Evolutionary conservation across 2,113 vertebrate species (phyloP), one percentile per base, ranked within the genome.

Genomic region (Damaliscus lunatus): DNA sequence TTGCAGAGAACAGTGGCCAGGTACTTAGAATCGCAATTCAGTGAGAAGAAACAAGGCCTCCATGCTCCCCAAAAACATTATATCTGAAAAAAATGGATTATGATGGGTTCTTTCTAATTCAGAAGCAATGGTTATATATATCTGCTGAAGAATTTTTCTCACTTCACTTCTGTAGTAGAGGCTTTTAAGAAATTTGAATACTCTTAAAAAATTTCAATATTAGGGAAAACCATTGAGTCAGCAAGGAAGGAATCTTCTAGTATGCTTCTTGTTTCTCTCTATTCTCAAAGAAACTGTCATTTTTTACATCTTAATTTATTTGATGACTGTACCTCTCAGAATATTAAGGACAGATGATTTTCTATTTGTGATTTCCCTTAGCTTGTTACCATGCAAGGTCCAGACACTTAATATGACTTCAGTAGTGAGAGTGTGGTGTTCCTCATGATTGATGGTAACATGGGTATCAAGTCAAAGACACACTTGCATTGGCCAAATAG

Each of bases 401-500:
- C 46, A 91, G 67, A 97, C 85, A 87, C 89, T 55, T 90, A 40
- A 48, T 31, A 36, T 88, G 57, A 97, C 27, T 23, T 93, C 33
- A 43, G 36, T 91, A 52, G 27, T 48, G 57, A 85, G 74, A 46
- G 43, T 74, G 6, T 12, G 55, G 6, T 74, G 16, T 90, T 52
- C n/a, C 40, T 97, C 13, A 33, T 83, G 81, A 83, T 31, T 82
- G 19, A 7, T 71, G 23, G 36, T 93, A 46, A 88, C 87, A 91
- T n/a, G 17, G n/a, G 31, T 81, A 62, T 77, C 96, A 97, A 91
- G 46, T 88, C 90, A 96, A 96, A 94, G 85, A 62, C 85, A 90
- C 31, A 62, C 59, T 57, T 93, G 21, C 33, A 62, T 36, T 97
- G 57, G 16, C 57, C 74, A 88, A 90, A 80, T 36, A 88, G 55